Conservation (phyloP, 2,113 vertebrate species). For the Smithornis capensis region DNA sequence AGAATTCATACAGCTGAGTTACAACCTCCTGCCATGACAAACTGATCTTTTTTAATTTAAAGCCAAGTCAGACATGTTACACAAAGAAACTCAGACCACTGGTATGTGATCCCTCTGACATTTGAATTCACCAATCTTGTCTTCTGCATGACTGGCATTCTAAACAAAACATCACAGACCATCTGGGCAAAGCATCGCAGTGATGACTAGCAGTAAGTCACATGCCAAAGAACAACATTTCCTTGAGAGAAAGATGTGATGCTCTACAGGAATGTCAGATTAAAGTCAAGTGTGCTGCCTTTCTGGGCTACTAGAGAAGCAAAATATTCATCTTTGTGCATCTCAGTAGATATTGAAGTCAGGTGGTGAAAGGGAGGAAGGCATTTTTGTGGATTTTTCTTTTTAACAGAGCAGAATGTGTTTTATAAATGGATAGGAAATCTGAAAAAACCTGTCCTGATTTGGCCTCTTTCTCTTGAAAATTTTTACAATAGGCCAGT, state of each 20-base stretch:
- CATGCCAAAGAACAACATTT: background rate
- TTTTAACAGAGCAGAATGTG: background rate
- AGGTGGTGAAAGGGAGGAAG: background rate
- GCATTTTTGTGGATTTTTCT: background rate
- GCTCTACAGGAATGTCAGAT: background rate
- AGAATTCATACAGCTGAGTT: background rate
- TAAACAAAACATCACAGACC: background rate
- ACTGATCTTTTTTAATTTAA: background rate
- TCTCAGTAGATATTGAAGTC: background rate
- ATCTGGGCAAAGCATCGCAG: background rate
- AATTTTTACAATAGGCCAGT: accelerated
- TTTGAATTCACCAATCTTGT: background rate
- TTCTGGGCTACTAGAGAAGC: background rate
- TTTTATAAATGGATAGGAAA: background rate
- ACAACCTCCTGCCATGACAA: background rate
- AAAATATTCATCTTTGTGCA: background rate
- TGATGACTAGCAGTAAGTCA: background rate
- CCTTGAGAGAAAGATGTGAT: background rate
- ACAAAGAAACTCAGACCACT: background rate
- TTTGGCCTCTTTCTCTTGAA: background rate
- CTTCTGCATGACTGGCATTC: background rate
- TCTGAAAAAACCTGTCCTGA: background rate
- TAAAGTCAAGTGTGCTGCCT: background rate
- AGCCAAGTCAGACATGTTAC: background rate
- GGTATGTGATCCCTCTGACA: background rate